phyloP scores from a whole-genome alignment of 2,113 vertebrate genomes.

The Pomatorhinus ruficollis region DNA sequence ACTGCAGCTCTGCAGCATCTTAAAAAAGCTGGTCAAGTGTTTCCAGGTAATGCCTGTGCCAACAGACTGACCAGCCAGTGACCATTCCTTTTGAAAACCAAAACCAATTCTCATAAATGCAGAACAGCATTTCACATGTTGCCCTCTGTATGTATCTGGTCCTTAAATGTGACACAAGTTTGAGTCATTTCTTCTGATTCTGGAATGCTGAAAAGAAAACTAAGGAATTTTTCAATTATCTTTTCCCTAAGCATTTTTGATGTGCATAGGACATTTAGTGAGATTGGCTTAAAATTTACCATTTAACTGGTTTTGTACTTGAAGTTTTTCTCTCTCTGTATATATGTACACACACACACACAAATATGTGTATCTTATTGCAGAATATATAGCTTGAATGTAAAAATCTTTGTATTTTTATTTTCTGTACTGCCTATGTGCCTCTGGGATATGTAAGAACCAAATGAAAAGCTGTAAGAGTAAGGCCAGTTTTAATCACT shows the following conservation, averaged over 20 bases:
- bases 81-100: neutral
- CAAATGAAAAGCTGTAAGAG: conserved; percentile 13
- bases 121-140: neutral
- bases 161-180: neutral
- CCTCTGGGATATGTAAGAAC: conserved; percentile 42
- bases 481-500: conserved; percentile 5
- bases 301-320: conserved; percentile 38
- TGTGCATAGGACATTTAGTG: neutral
- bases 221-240: neutral
- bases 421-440: conserved; percentile 54
- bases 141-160: neutral
- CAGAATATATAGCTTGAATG: conserved; percentile 11
- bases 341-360: neutral
- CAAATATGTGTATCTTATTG: neutral
- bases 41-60: neutral
- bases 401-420: conserved; percentile 55
- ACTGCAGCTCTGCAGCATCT: neutral
- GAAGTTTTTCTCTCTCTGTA: neutral
- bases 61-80: neutral
- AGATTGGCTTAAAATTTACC: conserved; percentile 6
- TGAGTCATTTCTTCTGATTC: neutral
- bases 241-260: neutral
- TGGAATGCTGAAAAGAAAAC: neutral
- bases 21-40: neutral
- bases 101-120: neutral